Percentiles rank a stretch among this genome's conserved stretches.
These are phyloP conservation scores for Myiagra hebetior DNA, from an alignment of 2,113 vertebrate species.

Conservation along the genomic window DNA sequence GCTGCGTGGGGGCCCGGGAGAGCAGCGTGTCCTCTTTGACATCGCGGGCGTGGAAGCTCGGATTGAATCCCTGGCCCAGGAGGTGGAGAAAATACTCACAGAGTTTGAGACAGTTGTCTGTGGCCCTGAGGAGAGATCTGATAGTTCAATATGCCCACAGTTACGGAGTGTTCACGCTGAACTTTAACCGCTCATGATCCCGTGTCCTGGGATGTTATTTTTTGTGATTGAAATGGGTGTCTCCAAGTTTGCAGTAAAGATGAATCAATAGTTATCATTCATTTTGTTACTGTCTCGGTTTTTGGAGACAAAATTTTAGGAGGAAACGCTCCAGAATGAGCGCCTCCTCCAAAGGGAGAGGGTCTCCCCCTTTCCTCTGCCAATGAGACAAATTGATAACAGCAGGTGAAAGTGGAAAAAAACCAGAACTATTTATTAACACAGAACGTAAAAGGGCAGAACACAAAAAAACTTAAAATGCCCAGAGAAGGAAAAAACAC, in stretches of 20 bases:
- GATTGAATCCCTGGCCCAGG: not conserved
- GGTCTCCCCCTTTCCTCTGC: too few relatives aligned
- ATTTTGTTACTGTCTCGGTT: not conserved
- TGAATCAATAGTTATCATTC: too few relatives aligned
- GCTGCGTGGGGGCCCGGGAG: fast-evolving
- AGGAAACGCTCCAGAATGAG: too few relatives aligned
- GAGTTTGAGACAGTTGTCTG: fast-evolving
- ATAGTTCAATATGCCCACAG: not conserved
- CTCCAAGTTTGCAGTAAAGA: not conserved
- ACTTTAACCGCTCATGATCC: fast-evolving
- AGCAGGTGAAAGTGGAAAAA: too few relatives aligned
- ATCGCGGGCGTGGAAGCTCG: fast-evolving
- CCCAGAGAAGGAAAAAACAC: too few relatives aligned
- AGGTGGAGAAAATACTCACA: fast-evolving
- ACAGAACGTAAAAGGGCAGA: too few relatives aligned
- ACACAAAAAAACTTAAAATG: too few relatives aligned
- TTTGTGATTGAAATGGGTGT: fast-evolving
- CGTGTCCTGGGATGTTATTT: fast-evolving
- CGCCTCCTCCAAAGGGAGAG: too few relatives aligned
- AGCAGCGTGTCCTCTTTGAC: not conserved
- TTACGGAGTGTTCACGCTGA: fast-evolving
- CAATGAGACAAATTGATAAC: too few relatives aligned
- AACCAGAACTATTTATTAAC: too few relatives aligned
- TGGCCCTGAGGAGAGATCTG: not conserved
- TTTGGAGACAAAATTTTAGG: too few relatives aligned